phyloP scores from a whole-genome alignment of 1,140 invertebrate genomes.

The Thaumatotibia leucotreta region DNA sequence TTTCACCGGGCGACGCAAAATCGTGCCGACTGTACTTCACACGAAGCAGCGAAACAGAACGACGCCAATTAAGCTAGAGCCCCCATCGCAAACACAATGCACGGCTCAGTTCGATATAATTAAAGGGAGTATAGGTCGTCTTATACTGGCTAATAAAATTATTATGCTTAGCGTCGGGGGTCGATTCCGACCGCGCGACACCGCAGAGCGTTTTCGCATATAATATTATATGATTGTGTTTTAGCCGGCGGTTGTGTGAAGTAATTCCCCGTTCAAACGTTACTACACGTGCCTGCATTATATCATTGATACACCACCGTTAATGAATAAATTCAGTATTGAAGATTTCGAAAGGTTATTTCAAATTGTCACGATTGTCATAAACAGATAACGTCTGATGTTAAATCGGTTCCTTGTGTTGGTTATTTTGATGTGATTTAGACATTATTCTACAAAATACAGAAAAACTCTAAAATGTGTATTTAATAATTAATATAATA shows the following conservation, averaged over 20 bases:
- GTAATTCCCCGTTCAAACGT: background rate
- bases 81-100: constrained; percentile 3
- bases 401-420: too few species aligned
- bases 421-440: too few species aligned
- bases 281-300: background rate
- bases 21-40: constrained; percentile 1
- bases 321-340: too few species aligned
- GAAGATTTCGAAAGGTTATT: too few species aligned
- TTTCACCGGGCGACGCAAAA: background rate
- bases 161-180: constrained; percentile 10
- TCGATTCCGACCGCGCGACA: constrained; percentile 1
- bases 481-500: too few species aligned
- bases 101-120: background rate
- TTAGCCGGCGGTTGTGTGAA: background rate
- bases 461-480: too few species aligned
- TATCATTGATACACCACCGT: too few species aligned
- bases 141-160: constrained; percentile 13
- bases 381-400: too few species aligned
- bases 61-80: background rate
- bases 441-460: too few species aligned
- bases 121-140: background rate
- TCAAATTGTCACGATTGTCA: too few species aligned
- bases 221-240: constrained; percentile 7
- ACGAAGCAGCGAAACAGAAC: constrained; percentile 13
- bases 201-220: background rate